phyloP scores from a whole-genome alignment of 2,113 vertebrate genomes.

The Corythaeola cristata region DNA sequence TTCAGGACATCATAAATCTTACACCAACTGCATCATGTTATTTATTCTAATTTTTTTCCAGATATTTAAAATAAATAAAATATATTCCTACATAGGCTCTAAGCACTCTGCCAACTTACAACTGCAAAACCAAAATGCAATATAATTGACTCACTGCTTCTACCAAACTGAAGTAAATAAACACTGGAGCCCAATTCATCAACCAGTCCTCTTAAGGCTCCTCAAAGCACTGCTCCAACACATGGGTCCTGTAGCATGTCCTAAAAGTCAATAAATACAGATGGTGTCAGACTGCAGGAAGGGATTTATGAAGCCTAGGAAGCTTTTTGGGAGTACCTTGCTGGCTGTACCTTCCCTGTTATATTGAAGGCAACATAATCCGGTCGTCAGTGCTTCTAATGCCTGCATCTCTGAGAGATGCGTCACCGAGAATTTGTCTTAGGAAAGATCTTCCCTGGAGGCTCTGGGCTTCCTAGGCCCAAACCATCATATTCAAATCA shows the following conservation, averaged over 20 bases:
- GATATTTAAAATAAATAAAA: constrained; percentile 62
- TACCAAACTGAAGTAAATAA: constrained; percentile 58
- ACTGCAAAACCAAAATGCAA: constrained; percentile 32
- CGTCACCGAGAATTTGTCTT: neutral
- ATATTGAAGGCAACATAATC: neutral
- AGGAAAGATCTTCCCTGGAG: neutral
- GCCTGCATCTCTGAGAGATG: neutral
- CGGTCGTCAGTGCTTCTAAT: neutral
- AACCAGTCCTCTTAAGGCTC: neutral
- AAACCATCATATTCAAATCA: neutral
- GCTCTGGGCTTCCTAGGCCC: neutral
- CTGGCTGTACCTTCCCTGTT: neutral
- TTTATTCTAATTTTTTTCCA: constrained; percentile 39
- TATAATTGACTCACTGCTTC: constrained; percentile 33
- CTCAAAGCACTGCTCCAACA: constrained; percentile 17
- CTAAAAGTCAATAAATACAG: constrained; percentile 43
- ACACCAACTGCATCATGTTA: constrained; percentile 57
- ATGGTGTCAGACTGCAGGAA: constrained; percentile 22
- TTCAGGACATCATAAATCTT: constrained; percentile 65
- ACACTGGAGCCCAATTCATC: constrained; percentile 23
- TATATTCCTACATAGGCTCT: neutral
- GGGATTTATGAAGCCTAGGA: constrained; percentile 33
- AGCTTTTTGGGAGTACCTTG: constrained; percentile 16
- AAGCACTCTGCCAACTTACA: constrained; percentile 25
- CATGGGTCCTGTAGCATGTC: neutral